phyloP scores from a whole-genome alignment of 2,113 vertebrate species.

The Sus scrofa region DNA sequence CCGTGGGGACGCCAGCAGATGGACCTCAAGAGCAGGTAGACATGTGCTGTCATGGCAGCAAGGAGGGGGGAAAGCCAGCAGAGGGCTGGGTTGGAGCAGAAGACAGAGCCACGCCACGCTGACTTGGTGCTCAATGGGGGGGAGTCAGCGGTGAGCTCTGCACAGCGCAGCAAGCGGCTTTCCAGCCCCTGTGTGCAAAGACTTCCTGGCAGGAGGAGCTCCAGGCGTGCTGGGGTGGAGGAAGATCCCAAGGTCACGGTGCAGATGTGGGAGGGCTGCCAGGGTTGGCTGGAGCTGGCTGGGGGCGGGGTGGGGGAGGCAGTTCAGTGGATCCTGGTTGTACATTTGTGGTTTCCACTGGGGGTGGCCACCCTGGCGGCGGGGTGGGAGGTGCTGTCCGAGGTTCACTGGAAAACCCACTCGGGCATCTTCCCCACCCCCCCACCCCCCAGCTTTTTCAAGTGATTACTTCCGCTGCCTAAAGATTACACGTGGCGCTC shows the following conservation, averaged over 20 bases:
- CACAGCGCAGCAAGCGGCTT: too few species aligned
- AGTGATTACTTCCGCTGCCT: not conserved
- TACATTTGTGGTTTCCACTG: not conserved
- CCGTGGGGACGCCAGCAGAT: not conserved
- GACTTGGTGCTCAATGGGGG: accelerated
- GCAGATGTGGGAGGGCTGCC: accelerated
- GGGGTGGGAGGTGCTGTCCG: accelerated
- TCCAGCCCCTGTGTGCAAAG: not conserved
- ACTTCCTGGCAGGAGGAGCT: too few species aligned
- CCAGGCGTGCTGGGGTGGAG: not conserved
- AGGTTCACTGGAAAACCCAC: accelerated
- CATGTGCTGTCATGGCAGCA: accelerated
- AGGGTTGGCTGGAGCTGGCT: not conserved
- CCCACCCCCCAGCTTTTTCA: not conserved
- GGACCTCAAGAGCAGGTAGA: not conserved
- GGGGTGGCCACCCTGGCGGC: accelerated
- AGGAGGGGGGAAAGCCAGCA: not conserved
- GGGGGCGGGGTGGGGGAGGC: too few species aligned
- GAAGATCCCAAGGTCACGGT: not conserved
- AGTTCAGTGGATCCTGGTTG: too few species aligned
- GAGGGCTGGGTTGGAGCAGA: not conserved
- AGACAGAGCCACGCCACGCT: not conserved
- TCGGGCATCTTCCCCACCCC: not conserved
- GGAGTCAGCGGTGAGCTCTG: too few species aligned
- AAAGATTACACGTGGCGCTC: accelerated